phyloP scores from a whole-genome alignment of 2,888 invertebrate species.

The Prostheceraeus crozeri region DNA sequence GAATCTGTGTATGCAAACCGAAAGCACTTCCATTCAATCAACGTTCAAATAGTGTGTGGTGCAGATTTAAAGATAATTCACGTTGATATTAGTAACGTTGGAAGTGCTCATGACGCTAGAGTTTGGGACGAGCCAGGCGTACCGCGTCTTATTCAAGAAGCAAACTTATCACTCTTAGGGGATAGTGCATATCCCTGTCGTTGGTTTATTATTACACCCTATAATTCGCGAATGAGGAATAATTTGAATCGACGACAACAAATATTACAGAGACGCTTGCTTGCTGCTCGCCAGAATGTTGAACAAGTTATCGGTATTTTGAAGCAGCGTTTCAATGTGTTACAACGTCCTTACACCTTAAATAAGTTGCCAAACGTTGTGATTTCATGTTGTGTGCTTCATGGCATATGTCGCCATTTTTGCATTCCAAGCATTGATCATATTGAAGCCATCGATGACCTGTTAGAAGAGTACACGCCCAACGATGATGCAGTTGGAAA shows the following conservation, averaged over 20 bases:
- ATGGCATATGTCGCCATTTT: conserved; percentile 5
- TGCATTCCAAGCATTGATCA: conserved; percentile 1
- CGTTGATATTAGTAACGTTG: conserved; percentile 41
- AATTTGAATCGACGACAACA: conserved; percentile 1
- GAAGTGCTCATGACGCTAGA: conserved; percentile 42
- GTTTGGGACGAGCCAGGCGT: conserved; percentile 37
- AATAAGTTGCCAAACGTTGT: conserved; percentile 4
- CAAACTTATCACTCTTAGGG: conserved; percentile 22
- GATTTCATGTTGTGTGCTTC: background rate
- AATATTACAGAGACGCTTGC: background rate
- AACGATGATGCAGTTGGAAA: no score
- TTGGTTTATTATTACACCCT: conserved; percentile 37
- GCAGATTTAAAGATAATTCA: conserved; percentile 39
- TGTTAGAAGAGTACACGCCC: no score
- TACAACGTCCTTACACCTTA: no score
- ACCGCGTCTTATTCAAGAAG: conserved; percentile 9
- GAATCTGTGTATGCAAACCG: conserved; percentile 40
- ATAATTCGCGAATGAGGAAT: background rate
- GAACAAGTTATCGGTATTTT: conserved; percentile 7
- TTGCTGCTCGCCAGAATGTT: background rate
- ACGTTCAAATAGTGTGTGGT: conserved; percentile 42
- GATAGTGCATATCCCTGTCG: conserved; percentile 39
- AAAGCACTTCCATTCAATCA: conserved; percentile 43
- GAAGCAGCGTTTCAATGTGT: no score
- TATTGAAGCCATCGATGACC: no score